Conservation (phyloP, 2,113 vertebrate species). For the Bujurquina vittata region DNA sequence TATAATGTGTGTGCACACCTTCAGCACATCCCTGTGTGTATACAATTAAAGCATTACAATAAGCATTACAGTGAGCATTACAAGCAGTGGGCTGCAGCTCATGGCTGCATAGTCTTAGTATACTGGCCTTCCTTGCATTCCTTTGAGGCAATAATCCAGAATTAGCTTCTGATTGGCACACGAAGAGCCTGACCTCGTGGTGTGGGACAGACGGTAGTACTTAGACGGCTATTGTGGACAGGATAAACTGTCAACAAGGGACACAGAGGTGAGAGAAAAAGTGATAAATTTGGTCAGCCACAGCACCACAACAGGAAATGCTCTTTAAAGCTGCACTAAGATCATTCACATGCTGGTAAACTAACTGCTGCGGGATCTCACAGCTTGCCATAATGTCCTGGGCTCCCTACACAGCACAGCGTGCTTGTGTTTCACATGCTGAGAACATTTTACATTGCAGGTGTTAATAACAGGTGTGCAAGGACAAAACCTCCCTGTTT, state of each 20-base stretch:
- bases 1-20: not conserved
- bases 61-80: slow-evolving; percentile 55
- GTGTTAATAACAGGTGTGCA: not conserved
- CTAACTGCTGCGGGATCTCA: not conserved
- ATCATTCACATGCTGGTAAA: not conserved
- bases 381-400: not conserved
- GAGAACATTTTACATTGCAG: not conserved
- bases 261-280: not conserved
- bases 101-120: not conserved
- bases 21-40: slow-evolving; percentile 10
- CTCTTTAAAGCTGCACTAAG: not conserved
- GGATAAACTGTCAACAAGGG: slow-evolving; percentile 81
- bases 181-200: not conserved
- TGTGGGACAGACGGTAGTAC: not conserved
- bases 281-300: not conserved
- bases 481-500: not conserved
- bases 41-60: slow-evolving; percentile 44
- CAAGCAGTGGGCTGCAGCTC: slow-evolving; percentile 21
- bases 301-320: not conserved
- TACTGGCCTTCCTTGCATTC: slow-evolving; percentile 55
- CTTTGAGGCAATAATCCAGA: slow-evolving; percentile 9
- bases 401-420: not conserved
- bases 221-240: slow-evolving; percentile 85
- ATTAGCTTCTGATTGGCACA: not conserved
- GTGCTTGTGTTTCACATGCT: not conserved